A percentile compares a stretch with the other conserved stretches of the same genome.
Evolutionary conservation across 2,888 invertebrate species (phyloP).

Genomic region (Theodoxus fluviatilis): DNA sequence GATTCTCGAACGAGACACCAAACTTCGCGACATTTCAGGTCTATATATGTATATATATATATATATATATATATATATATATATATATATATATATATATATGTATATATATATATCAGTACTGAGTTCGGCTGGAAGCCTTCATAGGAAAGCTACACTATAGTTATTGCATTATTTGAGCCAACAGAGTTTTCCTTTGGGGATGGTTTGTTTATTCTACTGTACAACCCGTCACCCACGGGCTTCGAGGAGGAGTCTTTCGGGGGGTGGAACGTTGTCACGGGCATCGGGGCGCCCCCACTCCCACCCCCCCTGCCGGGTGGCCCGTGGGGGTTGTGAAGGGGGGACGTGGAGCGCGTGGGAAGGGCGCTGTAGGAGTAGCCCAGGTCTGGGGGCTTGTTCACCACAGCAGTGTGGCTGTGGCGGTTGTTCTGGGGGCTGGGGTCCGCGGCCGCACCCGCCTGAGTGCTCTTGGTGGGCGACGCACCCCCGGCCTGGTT

Average conservation of each 20-base stretch:
- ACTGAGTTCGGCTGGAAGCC: too few species aligned
- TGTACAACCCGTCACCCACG: constrained; percentile 35
- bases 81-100: too few species aligned
- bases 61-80: too few species aligned
- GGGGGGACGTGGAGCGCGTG: constrained; percentile 51
- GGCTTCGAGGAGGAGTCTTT: constrained; percentile 31
- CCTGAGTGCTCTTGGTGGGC: constrained; percentile 17
- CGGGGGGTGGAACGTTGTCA: constrained; percentile 26
- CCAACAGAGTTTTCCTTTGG: neutral
- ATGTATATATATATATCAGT: too few species aligned
- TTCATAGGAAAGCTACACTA: too few species aligned
- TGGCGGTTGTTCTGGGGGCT: constrained; percentile 27
- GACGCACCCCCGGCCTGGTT: constrained; percentile 22
- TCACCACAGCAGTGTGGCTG: constrained; percentile 23
- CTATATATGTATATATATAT: too few species aligned
- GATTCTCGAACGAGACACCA: too few species aligned
- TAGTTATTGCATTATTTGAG: neutral
- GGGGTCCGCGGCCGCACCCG: constrained; percentile 20
- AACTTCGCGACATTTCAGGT: too few species aligned
- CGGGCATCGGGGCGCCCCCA: constrained; percentile 21
- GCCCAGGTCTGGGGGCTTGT: constrained; percentile 8
- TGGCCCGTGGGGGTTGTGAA: constrained; percentile 41
- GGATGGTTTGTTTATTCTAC: constrained; percentile 35
- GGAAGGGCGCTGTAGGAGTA: constrained; percentile 48
- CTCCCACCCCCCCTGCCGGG: constrained; percentile 13